phyloP scores from a whole-genome alignment of 2,888 invertebrate genomes.

The Auanema freiburgensis region DNA sequence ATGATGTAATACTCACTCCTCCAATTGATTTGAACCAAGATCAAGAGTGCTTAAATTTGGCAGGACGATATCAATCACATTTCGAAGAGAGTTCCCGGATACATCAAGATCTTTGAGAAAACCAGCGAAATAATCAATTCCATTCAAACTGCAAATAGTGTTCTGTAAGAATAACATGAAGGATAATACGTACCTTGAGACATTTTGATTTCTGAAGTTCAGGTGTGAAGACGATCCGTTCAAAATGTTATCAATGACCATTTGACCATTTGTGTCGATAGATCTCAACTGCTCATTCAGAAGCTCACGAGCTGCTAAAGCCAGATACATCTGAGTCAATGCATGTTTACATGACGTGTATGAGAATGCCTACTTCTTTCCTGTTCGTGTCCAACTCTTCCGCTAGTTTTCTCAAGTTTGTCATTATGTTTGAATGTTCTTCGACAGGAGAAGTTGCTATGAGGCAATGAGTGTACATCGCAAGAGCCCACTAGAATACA shows the following conservation, averaged over 20 bases:
- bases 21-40: too few relatives aligned
- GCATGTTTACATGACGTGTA: background rate
- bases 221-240: slow-evolving; percentile 4
- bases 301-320: background rate
- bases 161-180: background rate
- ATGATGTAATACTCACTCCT: too few relatives aligned
- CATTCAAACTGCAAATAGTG: slow-evolving; percentile 33
- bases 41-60: slow-evolving; percentile 32
- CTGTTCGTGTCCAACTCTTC: slow-evolving; percentile 19
- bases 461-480: slow-evolving; percentile 30
- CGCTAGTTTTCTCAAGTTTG: slow-evolving; percentile 23
- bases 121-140: slow-evolving; percentile 36
- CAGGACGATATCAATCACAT: slow-evolving; percentile 30
- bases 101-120: slow-evolving; percentile 31
- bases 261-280: slow-evolving; percentile 8
- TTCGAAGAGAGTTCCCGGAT: slow-evolving; percentile 30
- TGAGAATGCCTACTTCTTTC: slow-evolving; percentile 7
- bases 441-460: slow-evolving; percentile 24
- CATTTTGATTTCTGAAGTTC: background rate
- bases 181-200: slow-evolving; percentile 6
- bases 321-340: slow-evolving; percentile 6
- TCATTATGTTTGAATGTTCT: slow-evolving; percentile 26
- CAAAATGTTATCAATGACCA: slow-evolving; percentile 11
- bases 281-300: slow-evolving; percentile 6
- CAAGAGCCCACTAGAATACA: slow-evolving; percentile 33